phyloP scores from a whole-genome alignment of 2,113 vertebrate species.

The Falcunculus frontatus region DNA sequence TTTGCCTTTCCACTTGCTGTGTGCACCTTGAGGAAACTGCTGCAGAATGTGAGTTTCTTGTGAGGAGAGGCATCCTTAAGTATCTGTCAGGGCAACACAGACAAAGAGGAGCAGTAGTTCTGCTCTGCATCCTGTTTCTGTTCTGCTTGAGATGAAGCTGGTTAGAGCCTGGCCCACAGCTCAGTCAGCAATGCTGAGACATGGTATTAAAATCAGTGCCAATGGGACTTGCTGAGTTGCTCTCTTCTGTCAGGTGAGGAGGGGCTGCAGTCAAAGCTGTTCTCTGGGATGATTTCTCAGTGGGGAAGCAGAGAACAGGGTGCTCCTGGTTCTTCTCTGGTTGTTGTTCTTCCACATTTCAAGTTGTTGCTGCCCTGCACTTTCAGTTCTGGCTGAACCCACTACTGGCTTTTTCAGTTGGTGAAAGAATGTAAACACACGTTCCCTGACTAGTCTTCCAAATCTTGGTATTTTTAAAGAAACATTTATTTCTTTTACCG shows the following conservation, averaged over 20 bases:
- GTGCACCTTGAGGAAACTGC: not conserved
- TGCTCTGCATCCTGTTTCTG: not conserved
- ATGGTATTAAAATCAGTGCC: not conserved
- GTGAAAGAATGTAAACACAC: not conserved
- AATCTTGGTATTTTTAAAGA: not conserved
- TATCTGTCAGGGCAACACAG: not conserved
- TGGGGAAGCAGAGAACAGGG: not conserved
- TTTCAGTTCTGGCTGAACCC: not conserved
- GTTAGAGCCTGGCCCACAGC: not conserved
- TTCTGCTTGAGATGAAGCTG: not conserved
- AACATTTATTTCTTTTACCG: not conserved
- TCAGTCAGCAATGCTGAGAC: not conserved
- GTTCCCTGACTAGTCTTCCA: not conserved
- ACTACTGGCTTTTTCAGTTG: not conserved
- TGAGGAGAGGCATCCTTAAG: not conserved
- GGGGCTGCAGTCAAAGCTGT: not conserved
- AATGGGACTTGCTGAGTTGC: fast-evolving
- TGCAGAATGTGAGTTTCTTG: not conserved
- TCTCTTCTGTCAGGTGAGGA: not conserved
- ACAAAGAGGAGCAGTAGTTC: not conserved
- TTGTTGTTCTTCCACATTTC: not conserved
- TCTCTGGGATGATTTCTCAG: not conserved
- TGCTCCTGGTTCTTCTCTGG: not conserved
- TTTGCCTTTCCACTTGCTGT: not conserved
- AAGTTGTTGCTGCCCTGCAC: not conserved